Conservation (phyloP, 2,113 vertebrate genomes). For the Lethenteron reissneri region DNA sequence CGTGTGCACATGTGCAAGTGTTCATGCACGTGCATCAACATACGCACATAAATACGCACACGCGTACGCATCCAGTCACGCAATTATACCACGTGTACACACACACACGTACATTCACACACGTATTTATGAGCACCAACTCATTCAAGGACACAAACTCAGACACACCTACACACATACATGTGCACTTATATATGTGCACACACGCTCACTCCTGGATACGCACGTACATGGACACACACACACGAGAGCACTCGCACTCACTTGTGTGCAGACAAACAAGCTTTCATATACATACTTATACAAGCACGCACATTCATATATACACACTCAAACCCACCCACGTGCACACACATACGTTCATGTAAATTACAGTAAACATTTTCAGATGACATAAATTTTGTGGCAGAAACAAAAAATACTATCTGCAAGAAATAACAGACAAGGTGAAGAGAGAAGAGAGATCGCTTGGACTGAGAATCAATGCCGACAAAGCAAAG, state of each 20-base stretch:
- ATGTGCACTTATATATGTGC: background rate
- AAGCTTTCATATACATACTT: background rate
- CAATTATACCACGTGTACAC: constrained; percentile 1
- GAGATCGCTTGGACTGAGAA: too few species aligned
- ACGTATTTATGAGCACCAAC: background rate
- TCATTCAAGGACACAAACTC: background rate
- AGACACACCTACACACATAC: constrained; percentile 3
- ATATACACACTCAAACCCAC: constrained; percentile 1
- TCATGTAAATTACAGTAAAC: background rate
- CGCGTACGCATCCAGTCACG: background rate
- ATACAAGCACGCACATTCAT: background rate
- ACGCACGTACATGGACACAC: background rate
- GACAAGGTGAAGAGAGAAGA: too few species aligned
- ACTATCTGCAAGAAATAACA: too few species aligned
- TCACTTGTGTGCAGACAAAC: background rate
- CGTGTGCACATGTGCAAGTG: background rate
- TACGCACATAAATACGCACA: background rate
- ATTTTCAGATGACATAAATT: too few species aligned
- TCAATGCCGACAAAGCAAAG: too few species aligned
- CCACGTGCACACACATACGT: background rate
- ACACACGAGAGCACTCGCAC: background rate
- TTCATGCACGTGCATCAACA: background rate
- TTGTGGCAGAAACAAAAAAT: too few species aligned
- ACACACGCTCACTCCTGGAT: background rate
- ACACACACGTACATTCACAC: constrained; percentile 3